These are phyloP conservation scores for Abscondita cerata DNA, from an alignment of 2,888 invertebrate species.

Conservation along the genomic window DNA sequence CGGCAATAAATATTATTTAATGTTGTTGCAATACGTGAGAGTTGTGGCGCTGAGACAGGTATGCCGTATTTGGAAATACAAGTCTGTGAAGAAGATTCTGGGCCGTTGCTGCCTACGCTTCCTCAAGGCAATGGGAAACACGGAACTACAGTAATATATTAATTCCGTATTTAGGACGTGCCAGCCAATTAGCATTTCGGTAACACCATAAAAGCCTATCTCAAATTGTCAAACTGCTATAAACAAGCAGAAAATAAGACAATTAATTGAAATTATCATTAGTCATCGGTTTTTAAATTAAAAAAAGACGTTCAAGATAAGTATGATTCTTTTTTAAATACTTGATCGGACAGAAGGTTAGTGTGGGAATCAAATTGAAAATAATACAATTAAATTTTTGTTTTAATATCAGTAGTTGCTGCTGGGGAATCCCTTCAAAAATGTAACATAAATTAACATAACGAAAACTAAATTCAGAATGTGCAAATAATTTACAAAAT, in stretches of 20 bases:
- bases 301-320: background rate
- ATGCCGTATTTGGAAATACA: slow-evolving; percentile 52
- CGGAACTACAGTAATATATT: slow-evolving; percentile 45
- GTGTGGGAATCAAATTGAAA: too few relatives aligned
- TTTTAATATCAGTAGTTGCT: too few relatives aligned
- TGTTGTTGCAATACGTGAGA: slow-evolving; percentile 52
- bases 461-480: too few relatives aligned
- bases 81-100: slow-evolving; percentile 46
- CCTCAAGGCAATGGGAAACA: slow-evolving; percentile 40
- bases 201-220: slow-evolving; percentile 20
- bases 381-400: too few relatives aligned
- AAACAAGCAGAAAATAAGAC: slow-evolving; percentile 22
- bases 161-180: slow-evolving; percentile 29
- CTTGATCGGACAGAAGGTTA: background rate
- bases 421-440: too few relatives aligned
- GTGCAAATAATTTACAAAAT: too few relatives aligned
- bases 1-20: slow-evolving; percentile 54
- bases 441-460: too few relatives aligned
- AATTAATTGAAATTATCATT: slow-evolving; percentile 14
- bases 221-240: slow-evolving; percentile 12
- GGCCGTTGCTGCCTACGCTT: slow-evolving; percentile 42
- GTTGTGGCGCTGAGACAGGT: slow-evolving; percentile 48
- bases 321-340: background rate
- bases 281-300: slow-evolving; percentile 11
- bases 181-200: slow-evolving; percentile 21